A percentile compares a stretch with the other conserved stretches of the same genome.
These are phyloP conservation scores for Sebastes itinus DNA, from an alignment of 2,797 vertebrate species.

Conservation along the genomic window DNA sequence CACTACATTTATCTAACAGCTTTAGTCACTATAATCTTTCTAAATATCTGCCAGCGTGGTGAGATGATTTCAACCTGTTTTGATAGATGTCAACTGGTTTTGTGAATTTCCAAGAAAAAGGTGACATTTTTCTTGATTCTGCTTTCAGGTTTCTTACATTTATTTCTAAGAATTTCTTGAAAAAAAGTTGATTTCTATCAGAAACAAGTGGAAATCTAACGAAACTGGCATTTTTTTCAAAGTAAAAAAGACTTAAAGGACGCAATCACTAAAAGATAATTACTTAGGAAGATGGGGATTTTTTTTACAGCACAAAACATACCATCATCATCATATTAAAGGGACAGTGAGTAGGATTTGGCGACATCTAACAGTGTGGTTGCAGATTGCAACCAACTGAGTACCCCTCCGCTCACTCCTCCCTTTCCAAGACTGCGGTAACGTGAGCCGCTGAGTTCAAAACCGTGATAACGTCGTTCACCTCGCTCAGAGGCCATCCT, in stretches of 20 bases:
- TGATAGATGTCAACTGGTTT: background rate
- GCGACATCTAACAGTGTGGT: no score
- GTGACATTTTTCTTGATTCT: background rate
- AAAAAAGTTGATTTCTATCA: background rate
- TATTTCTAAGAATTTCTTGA: background rate
- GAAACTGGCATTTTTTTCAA: background rate
- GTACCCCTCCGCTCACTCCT: no score
- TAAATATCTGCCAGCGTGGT: background rate
- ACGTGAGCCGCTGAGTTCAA: no score
- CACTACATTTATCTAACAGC: background rate
- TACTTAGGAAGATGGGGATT: no score
- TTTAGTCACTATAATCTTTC: background rate
- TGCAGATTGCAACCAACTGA: no score
- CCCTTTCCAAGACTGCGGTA: no score
- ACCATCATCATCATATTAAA: no score
- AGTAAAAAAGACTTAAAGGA: no score
- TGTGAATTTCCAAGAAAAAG: background rate
- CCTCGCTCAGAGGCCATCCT: no score
- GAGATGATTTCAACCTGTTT: background rate
- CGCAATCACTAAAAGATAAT: background rate
- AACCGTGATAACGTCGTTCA: no score
- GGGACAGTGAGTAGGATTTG: no score
- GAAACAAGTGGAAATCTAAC: background rate
- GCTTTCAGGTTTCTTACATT: background rate
- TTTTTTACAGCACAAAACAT: no score